These are phyloP conservation scores for Syngnathus typhle DNA, from an alignment of 2,113 vertebrate species.

Conservation along the genomic window DNA sequence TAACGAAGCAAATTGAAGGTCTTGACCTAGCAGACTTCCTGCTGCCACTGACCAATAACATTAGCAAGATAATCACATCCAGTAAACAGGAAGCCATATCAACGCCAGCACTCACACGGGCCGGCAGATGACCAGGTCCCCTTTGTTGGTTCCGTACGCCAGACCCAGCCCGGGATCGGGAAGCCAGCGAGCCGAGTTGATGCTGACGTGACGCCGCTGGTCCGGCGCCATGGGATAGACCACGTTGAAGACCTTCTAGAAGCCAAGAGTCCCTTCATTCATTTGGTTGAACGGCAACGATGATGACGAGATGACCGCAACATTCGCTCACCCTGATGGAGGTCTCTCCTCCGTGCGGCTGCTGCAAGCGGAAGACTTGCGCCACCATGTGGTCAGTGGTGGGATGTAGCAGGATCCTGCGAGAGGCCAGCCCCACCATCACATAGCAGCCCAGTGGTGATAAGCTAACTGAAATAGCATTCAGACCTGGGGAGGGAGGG, in stretches of 20 bases:
- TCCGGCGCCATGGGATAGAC: slow-evolving; percentile 98
- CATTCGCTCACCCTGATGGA: slow-evolving; percentile 86
- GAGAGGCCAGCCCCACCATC: slow-evolving; percentile 95
- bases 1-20: slow-evolving; percentile 33
- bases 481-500: slow-evolving; percentile 75
- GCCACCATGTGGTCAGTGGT: slow-evolving; percentile 99
- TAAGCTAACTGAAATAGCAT: slow-evolving; percentile 95
- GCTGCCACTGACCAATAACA: slow-evolving; percentile 30
- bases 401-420: slow-evolving; percentile 92
- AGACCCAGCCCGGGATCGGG: slow-evolving; percentile 92
- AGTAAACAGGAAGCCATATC: not conserved
- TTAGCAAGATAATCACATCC: slow-evolving; percentile 32
- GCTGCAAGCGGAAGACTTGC: slow-evolving; percentile 97
- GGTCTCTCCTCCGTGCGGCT: slow-evolving; percentile 94
- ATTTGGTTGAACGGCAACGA: too few relatives aligned
- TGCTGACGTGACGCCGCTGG: slow-evolving; percentile 96
- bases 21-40: slow-evolving; percentile 49
- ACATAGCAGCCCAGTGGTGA: slow-evolving; percentile 97
- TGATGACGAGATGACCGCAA: too few relatives aligned
- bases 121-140: slow-evolving; percentile 95
- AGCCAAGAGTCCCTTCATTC: not conserved
- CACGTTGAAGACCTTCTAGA: slow-evolving; percentile 96
- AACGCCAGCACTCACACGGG: slow-evolving; percentile 83
- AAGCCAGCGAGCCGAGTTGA: slow-evolving; percentile 97
- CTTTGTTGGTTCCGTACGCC: slow-evolving; percentile 98